These are phyloP conservation scores for Kryphioiulus occultus DNA, from an alignment of 2,888 invertebrate genomes.

Conservation along the genomic window DNA sequence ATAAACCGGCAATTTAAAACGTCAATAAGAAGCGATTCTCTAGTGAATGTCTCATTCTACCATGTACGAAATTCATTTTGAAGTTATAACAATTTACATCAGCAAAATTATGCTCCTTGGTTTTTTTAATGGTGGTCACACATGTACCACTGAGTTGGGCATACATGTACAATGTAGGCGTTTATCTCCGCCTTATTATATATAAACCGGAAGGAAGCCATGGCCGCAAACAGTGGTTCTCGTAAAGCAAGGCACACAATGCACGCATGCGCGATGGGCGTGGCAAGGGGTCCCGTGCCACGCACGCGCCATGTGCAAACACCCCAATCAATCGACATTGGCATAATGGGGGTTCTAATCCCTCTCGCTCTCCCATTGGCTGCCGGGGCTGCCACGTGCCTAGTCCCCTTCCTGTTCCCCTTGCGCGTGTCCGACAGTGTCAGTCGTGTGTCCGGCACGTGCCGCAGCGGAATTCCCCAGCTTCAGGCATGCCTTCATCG, in stretches of 20 bases:
- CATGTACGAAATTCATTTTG: too few relatives aligned
- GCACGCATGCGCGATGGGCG: not conserved
- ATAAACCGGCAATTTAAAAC: too few relatives aligned
- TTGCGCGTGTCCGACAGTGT: not conserved
- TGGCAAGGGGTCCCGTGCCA: not conserved
- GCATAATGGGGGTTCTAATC: not conserved
- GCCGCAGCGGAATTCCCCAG: not conserved
- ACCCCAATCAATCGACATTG: not conserved
- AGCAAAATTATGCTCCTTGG: too few relatives aligned
- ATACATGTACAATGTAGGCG: too few relatives aligned
- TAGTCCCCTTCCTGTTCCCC: not conserved
- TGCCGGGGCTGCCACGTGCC: not conserved
- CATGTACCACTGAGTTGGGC: too few relatives aligned
- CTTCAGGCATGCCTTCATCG: not conserved
- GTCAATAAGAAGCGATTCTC: too few relatives aligned
- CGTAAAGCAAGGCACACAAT: not conserved
- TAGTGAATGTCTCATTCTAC: too few relatives aligned
- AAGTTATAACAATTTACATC: too few relatives aligned
- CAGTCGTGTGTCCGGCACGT: conserved; percentile 9
- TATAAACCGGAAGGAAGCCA: too few relatives aligned
- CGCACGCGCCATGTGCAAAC: not conserved
- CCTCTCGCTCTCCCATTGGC: not conserved
- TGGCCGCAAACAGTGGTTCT: too few relatives aligned
- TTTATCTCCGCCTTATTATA: too few relatives aligned
- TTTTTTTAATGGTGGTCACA: too few relatives aligned